A percentile compares a stretch with the other conserved stretches of the same genome.
phyloP scores from a whole-genome alignment of 2,888 invertebrate species.

The Corythucha ciliata region DNA sequence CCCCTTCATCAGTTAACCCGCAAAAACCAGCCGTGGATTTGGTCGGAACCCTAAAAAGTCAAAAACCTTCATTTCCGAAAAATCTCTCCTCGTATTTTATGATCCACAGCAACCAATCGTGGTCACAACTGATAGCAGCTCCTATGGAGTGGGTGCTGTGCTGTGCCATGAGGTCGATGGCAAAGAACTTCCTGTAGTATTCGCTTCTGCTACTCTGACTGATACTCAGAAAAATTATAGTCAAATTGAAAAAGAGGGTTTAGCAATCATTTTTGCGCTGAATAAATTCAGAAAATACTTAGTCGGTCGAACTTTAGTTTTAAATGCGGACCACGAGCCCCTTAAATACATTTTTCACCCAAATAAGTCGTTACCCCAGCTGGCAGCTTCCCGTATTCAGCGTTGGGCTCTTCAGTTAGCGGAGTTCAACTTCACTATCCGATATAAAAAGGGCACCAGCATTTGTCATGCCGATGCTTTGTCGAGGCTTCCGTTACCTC shows the following conservation, averaged over 20 bases:
- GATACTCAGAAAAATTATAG: not conserved
- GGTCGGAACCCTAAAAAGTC: constrained; percentile 5
- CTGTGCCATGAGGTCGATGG: constrained; percentile 27
- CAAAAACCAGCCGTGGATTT: constrained; percentile 12
- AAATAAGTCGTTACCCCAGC: not conserved
- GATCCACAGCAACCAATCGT: constrained; percentile 33
- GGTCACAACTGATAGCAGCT: constrained; percentile 36
- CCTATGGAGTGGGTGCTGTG: constrained; percentile 34
- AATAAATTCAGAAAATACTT: constrained; percentile 11
- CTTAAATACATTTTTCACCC: constrained; percentile 3
- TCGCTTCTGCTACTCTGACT: constrained; percentile 1
- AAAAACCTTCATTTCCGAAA: constrained; percentile 1
- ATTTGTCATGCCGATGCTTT: not conserved
- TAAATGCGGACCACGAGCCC: not conserved
- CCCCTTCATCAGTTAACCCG: constrained; percentile 14
- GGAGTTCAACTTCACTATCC: not conserved
- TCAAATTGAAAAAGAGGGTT: constrained; percentile 2
- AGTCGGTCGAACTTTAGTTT: not conserved
- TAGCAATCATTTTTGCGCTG: constrained; percentile 5
- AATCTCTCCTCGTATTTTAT: constrained; percentile 30
- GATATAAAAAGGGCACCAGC: constrained; percentile 1
- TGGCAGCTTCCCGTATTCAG: not conserved
- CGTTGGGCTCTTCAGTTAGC: not conserved
- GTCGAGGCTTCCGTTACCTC: not conserved
- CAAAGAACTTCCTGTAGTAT: constrained; percentile 1